A percentile compares a stretch with the other conserved stretches of the same genome.
phyloP scores from a whole-genome alignment of 2,113 vertebrate species.

The Panurus biarmicus region DNA sequence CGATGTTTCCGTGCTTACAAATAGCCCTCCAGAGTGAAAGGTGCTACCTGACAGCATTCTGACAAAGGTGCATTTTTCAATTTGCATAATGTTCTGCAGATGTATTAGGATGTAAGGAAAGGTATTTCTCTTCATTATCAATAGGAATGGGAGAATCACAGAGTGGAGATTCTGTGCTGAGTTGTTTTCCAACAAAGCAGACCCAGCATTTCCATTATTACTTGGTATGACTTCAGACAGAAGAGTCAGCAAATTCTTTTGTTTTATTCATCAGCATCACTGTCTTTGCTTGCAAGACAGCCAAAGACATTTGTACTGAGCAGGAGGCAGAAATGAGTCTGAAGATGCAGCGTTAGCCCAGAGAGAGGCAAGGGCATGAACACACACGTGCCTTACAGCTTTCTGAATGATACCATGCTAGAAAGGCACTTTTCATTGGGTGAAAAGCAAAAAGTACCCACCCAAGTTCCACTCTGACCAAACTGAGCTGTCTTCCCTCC shows the following conservation, averaged over 20 bases:
- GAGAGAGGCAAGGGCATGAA: neutral
- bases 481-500: neutral
- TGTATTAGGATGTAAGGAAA: constrained; percentile 57
- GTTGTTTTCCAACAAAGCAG: constrained; percentile 6
- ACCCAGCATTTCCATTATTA: neutral
- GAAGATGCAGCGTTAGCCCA: neutral
- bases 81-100: constrained; percentile 66
- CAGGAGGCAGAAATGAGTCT: neutral
- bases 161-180: neutral
- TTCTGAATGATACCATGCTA: neutral
- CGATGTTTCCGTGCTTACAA: constrained; percentile 72
- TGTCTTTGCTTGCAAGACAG: neutral
- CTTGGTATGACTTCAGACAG: neutral
- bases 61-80: constrained; percentile 70
- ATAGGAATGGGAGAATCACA: constrained; percentile 34
- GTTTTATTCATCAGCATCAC: constrained; percentile 10
- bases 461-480: neutral
- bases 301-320: neutral
- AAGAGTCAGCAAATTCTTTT: constrained; percentile 13
- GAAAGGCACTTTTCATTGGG: neutral
- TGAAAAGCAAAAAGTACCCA: neutral
- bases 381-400: fast-evolving
- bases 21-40: constrained; percentile 71
- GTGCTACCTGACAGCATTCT: constrained; percentile 68
- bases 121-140: constrained; percentile 55